Base-by-base conservation (phyloP, 2,888 invertebrate genomes). In the Diarsia rubi region DNA sequence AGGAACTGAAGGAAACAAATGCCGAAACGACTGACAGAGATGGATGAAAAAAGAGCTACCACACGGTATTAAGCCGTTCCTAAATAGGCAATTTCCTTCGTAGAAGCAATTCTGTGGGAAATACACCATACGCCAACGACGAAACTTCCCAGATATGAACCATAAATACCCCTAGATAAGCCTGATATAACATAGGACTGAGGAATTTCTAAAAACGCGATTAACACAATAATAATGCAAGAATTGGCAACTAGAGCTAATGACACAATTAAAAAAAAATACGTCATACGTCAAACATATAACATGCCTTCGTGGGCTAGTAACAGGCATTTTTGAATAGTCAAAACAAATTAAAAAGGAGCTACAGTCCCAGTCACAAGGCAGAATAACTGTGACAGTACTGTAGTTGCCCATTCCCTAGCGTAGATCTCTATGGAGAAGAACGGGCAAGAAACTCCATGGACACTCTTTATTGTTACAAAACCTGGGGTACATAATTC, bases 11-110 rank as follows among this genome's bases (percentile, higher is more conserved):
- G 21, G 14, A n/a, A 71, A 74, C 49, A 54, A 59, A 52, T 24
- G 24, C 52, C 16, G 45, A 24, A 21, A 71, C 19, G 44, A 6
- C 47, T 63, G 76, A 57, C 76, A 79, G 24, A 79, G 72, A 77
- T 42, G 24, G 54, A 71, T 57, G 79, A 63, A 64, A 72, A 44
- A 54, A 44, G 11, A 49, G 16, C 19, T 31, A 19, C n/a, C 11
- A 70, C 11, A 70, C 37, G 3, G 44, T 52, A 60, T 49, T 57
- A 42, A 31, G 31, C 14, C 45, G 72, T n/a, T 42, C 47, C 24
- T 31, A 24, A 79, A 49, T 57, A 71, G n/a, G 21, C 16, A 44
- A 44, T 60, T 60, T 14, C 14, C 27, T 42, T 12, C 12, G 19
- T 19, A 57, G 42, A 47, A 70, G 42, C 47, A 75, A 59, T 77